Conservation (phyloP, 1,140 invertebrate genomes). For the Drosophila nannoptera region DNA sequence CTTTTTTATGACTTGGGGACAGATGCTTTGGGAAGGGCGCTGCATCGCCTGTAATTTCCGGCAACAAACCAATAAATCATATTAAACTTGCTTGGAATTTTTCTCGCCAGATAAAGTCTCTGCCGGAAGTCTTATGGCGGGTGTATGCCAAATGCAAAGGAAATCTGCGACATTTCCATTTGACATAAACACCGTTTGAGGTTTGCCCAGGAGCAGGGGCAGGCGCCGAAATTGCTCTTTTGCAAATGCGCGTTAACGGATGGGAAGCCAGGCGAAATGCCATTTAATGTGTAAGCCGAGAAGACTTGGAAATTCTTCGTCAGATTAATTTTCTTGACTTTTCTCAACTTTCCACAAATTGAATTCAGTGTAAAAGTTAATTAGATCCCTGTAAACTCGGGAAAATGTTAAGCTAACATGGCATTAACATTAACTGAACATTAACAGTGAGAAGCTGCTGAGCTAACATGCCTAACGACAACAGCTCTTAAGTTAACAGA, state of each 20-base stretch:
- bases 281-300: not conserved
- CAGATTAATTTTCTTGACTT: not conserved
- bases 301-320: not conserved
- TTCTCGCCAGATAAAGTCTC: slow-evolving; percentile 29
- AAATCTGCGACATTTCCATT: slow-evolving; percentile 58
- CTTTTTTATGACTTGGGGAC: slow-evolving; percentile 40
- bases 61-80: slow-evolving; percentile 79
- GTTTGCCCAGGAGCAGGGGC: not conserved
- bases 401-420: too few relatives aligned
- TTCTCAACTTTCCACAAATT: not conserved
- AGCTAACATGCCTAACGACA: too few relatives aligned
- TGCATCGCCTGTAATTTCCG: slow-evolving; percentile 74
- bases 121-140: slow-evolving; percentile 60
- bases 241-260: not conserved
- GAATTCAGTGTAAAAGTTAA: too few relatives aligned
- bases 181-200: slow-evolving; percentile 42
- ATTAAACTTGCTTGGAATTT: slow-evolving; percentile 69
- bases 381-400: too few relatives aligned
- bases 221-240: not conserved
- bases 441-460: too few relatives aligned
- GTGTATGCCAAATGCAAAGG: slow-evolving; percentile 57
- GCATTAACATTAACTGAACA: too few relatives aligned
- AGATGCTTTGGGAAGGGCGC: slow-evolving; percentile 29
- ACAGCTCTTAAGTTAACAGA: too few relatives aligned
- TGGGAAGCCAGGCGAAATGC: not conserved